These are phyloP conservation scores for Amphiura filiformis DNA, from an alignment of 35 echinoderm and acorn worm species.

Conservation along the genomic window DNA sequence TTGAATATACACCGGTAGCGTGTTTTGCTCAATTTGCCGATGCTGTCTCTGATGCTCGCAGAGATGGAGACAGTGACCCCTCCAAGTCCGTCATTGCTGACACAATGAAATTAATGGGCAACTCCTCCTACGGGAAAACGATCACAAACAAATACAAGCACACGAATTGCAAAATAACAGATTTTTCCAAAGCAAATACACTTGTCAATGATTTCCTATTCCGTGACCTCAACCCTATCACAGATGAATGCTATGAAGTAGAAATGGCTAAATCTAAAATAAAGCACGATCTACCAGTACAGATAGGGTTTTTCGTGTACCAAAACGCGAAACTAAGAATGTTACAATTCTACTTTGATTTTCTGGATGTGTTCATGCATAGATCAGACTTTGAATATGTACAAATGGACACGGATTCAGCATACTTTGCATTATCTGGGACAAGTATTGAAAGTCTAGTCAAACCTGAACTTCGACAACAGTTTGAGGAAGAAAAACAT, in stretches of 20 bases:
- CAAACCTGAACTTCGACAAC: background rate
- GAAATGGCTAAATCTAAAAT: slow-evolving; percentile 31
- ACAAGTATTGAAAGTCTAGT: background rate
- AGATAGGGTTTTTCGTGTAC: slow-evolving; percentile 36
- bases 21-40: slow-evolving; percentile 44
- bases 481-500: slow-evolving; percentile 20
- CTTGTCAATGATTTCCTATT: slow-evolving; percentile 30
- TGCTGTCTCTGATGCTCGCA: slow-evolving; percentile 29
- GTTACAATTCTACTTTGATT: slow-evolving; percentile 56
- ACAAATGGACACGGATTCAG: slow-evolving; percentile 52
- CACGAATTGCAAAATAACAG: slow-evolving; percentile 19
- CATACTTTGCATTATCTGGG: background rate
- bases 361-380: slow-evolving; percentile 19
- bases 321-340: slow-evolving; percentile 35
- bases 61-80: slow-evolving; percentile 33
- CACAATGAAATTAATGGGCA: slow-evolving; percentile 49
- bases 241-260: slow-evolving; percentile 41
- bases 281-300: slow-evolving; percentile 18
- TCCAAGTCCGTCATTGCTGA: slow-evolving; percentile 36
- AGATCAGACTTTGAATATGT: slow-evolving; percentile 19
- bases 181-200: background rate
- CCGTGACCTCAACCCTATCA: slow-evolving; percentile 30
- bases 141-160: slow-evolving; percentile 49
- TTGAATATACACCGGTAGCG: slow-evolving; percentile 28
- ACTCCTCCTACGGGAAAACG: slow-evolving; percentile 50